phyloP scores from a whole-genome alignment of 1,140 invertebrate species.

The Bilobella aurantiaca region DNA sequence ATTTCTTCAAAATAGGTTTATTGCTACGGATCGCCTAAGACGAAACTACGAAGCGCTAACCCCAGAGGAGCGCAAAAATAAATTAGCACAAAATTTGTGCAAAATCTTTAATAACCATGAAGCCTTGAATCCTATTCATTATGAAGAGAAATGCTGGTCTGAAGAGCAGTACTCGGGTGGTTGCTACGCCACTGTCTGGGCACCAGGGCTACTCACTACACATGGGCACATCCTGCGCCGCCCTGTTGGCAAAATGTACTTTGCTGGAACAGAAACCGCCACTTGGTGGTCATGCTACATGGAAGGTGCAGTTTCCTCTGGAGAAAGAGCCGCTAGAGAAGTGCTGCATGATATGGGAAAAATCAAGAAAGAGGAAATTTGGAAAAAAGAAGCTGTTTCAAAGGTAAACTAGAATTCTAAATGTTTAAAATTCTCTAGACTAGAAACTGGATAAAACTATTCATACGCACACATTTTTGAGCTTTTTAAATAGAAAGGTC shows the following conservation, averaged over 20 bases:
- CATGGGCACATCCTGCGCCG: conserved; percentile 32
- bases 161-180: conserved; percentile 40
- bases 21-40: not conserved
- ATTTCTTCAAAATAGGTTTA: too few species aligned
- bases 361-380: not conserved
- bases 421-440: not conserved
- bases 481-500: too few species aligned
- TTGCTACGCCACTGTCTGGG: conserved; percentile 36
- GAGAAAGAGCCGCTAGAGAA: conserved; percentile 46
- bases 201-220: conserved; percentile 34
- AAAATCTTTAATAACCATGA: not conserved
- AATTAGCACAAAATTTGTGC: not conserved
- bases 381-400: not conserved
- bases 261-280: conserved; percentile 49
- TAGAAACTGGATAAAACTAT: too few species aligned
- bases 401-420: not conserved
- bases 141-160: conserved; percentile 40
- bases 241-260: conserved; percentile 40
- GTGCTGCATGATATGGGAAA: conserved; percentile 37
- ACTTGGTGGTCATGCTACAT: conserved; percentile 48
- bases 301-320: conserved; percentile 47
- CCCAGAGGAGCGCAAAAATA: not conserved
- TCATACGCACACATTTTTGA: too few species aligned
- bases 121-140: conserved; percentile 35
- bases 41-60: not conserved